Evolutionary conservation across 2,113 vertebrate genomes (phyloP).

Genomic region (Festucalex cinctus): DNA sequence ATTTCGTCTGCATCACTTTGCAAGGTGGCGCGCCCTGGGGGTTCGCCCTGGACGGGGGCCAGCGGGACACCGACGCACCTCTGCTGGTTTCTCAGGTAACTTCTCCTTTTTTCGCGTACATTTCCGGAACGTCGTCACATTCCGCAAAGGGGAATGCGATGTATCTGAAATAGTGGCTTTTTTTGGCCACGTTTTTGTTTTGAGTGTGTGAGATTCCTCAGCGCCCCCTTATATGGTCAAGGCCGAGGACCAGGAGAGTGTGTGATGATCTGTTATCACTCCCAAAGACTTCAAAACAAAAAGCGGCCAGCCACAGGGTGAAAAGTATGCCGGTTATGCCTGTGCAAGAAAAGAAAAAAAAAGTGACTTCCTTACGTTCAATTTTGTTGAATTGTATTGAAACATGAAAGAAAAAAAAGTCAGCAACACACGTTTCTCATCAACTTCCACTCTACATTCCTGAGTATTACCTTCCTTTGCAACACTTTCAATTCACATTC

Average conservation of each 20-base stretch:
- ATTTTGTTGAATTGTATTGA: neutral
- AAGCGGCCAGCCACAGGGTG: conserved; percentile 8
- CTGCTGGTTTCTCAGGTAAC: conserved; percentile 87
- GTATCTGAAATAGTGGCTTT: neutral
- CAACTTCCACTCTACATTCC: neutral
- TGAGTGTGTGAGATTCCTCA: conserved; percentile 57
- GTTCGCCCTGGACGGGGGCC: conserved; percentile 83
- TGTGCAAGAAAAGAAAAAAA: neutral
- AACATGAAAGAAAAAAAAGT: neutral
- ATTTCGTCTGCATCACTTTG: conserved; percentile 89
- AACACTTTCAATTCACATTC: neutral
- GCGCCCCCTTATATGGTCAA: conserved; percentile 78
- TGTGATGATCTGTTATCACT: conserved; percentile 63
- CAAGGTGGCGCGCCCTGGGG: conserved; percentile 92
- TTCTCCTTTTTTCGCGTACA: neutral
- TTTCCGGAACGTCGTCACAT: neutral
- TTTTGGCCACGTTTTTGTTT: conserved; percentile 43
- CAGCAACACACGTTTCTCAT: neutral
- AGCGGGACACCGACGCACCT: conserved; percentile 76
- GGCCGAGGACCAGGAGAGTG: conserved; percentile 46
- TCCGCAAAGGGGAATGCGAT: neutral
- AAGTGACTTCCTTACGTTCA: neutral
- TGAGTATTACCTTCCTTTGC: neutral
- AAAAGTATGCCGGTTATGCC: conserved; percentile 5
- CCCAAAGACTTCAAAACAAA: conserved; percentile 44